Conservation (phyloP, 2,888 invertebrate species). For the Drosophila paramelanica region DNA sequence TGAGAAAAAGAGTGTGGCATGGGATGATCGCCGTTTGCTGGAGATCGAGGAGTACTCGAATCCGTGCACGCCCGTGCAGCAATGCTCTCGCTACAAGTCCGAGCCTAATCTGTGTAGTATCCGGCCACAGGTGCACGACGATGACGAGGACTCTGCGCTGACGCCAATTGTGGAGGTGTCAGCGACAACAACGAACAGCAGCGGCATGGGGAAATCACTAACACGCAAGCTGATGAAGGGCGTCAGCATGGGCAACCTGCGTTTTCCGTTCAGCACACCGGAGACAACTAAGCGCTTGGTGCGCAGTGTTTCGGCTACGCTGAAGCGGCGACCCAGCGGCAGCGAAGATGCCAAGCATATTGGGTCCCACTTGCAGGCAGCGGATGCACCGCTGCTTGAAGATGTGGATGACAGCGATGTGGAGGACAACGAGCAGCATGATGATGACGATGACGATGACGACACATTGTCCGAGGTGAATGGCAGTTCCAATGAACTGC, state of each 20-base stretch:
- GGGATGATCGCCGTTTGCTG: constrained; percentile 72
- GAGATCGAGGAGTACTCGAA: constrained; percentile 70
- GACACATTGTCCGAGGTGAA: constrained; percentile 59
- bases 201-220: constrained; percentile 64
- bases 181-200: constrained; percentile 29
- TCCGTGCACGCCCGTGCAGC: constrained; percentile 74
- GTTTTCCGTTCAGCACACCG: constrained; percentile 81
- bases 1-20: constrained; percentile 77
- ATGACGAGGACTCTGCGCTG: constrained; percentile 31
- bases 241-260: constrained; percentile 84
- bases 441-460: constrained; percentile 51
- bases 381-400: constrained; percentile 58
- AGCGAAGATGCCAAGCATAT: constrained; percentile 65
- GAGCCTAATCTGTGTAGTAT: constrained; percentile 83
- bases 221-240: constrained; percentile 83
- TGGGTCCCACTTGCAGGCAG: constrained; percentile 21
- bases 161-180: constrained; percentile 58
- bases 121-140: constrained; percentile 47
- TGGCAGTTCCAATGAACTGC: constrained; percentile 69
- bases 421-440: constrained; percentile 51
- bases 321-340: constrained; percentile 66
- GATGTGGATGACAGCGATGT: constrained; percentile 64
- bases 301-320: constrained; percentile 74
- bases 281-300: constrained; percentile 77
- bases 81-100: constrained; percentile 82